Conservation (phyloP, 2,888 invertebrate species). For the Cremastinae sp. region DNA sequence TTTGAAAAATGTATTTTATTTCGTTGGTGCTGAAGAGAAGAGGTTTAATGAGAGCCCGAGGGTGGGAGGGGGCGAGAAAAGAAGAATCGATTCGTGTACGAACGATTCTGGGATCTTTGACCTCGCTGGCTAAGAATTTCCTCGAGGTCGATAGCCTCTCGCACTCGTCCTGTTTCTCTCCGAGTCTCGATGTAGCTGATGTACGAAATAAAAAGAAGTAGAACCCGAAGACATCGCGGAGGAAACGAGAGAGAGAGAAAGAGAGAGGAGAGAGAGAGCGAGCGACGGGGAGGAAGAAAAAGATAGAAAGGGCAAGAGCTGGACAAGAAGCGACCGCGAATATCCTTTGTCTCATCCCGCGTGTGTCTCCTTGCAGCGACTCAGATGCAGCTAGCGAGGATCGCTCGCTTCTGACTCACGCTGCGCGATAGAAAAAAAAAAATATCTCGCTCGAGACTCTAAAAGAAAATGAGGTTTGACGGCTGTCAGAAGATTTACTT, state of each 20-base stretch:
- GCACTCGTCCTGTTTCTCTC: slow-evolving; percentile 45
- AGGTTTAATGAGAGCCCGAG: background rate
- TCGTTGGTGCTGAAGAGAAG: background rate
- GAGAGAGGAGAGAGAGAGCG: no score
- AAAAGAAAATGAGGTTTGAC: no score
- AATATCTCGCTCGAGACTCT: no score
- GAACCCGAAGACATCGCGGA: slow-evolving; percentile 31
- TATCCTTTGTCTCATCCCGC: slow-evolving; percentile 60
- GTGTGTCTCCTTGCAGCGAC: slow-evolving; percentile 27
- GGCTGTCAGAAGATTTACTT: no score
- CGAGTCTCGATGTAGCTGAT: slow-evolving; percentile 26
- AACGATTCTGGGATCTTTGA: slow-evolving; percentile 43
- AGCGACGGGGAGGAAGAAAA: background rate
- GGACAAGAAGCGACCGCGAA: slow-evolving; percentile 46
- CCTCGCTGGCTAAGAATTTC: slow-evolving; percentile 39
- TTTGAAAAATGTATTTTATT: background rate
- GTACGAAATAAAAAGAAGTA: slow-evolving; percentile 45
- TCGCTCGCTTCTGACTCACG: slow-evolving; percentile 16
- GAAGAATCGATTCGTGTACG: background rate
- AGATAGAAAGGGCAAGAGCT: slow-evolving; percentile 2
- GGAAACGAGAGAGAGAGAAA: background rate
- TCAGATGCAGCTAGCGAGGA: slow-evolving; percentile 13
- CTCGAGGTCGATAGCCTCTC: slow-evolving; percentile 54
- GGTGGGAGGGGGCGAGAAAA: background rate
- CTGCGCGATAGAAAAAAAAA: background rate